A percentile compares a stretch with the other conserved stretches of the same genome.
These are phyloP conservation scores for Nomada goodeniana DNA, from an alignment of 2,888 invertebrate genomes.

Conservation along the genomic window DNA sequence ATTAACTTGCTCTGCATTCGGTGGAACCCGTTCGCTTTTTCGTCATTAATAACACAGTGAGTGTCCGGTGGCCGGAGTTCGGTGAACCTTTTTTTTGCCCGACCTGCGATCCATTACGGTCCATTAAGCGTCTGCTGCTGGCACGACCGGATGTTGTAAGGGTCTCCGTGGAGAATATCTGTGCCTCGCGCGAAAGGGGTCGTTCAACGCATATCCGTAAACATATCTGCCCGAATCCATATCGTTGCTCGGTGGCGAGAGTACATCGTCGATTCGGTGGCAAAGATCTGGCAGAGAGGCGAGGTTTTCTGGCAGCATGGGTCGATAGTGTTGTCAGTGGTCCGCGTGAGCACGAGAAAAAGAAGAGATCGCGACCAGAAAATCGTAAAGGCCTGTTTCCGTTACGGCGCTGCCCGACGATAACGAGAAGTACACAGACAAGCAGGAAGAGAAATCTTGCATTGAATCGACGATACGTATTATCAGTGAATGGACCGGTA, in stretches of 20 bases:
- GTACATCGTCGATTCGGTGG: conserved; percentile 18
- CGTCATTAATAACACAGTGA: conserved; percentile 38
- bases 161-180: not conserved
- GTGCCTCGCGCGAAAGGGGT: not conserved
- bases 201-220: conserved; percentile 14
- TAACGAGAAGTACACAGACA: conserved; percentile 1
- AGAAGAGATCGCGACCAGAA: conserved; percentile 10
- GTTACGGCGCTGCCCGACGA: not conserved
- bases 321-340: conserved; percentile 59
- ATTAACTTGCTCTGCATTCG: conserved; percentile 24
- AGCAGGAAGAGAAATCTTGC: not conserved
- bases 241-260: conserved; percentile 21
- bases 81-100: conserved; percentile 34
- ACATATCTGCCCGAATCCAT: conserved; percentile 20
- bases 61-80: conserved; percentile 24
- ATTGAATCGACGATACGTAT: conserved; percentile 24
- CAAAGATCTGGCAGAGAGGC: conserved; percentile 21
- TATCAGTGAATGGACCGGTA: conserved; percentile 28
- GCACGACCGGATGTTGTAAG: conserved; percentile 3
- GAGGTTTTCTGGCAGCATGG: conserved; percentile 47
- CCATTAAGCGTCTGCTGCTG: conserved; percentile 43
- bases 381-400: not conserved
- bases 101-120: conserved; percentile 34
- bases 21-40: conserved; percentile 35
- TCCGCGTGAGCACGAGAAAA: conserved; percentile 16